phyloP scores from a whole-genome alignment of 2,113 vertebrate genomes.

The Acinonyx jubatus region DNA sequence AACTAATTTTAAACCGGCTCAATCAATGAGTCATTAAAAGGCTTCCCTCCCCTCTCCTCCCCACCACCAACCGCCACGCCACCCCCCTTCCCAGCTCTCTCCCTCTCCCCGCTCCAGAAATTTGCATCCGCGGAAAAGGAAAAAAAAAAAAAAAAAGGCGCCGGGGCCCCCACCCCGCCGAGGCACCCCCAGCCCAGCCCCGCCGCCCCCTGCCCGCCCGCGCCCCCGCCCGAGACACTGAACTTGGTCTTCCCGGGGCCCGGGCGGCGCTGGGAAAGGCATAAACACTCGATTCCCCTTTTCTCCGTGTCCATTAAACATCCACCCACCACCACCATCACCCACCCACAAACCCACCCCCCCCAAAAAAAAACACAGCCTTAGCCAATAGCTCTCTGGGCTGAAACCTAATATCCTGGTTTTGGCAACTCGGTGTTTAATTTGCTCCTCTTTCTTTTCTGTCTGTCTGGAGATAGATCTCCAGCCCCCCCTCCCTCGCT shows the following conservation, averaged over 20 bases:
- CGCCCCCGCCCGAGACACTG: conserved; percentile 69
- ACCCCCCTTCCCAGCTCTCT: conserved; percentile 79
- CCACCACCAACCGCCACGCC: conserved; percentile 81
- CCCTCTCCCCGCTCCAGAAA: conserved; percentile 80
- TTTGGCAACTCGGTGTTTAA: conserved; percentile 98
- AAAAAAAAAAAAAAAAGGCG: conserved; percentile 57
- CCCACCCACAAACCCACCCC: conserved; percentile 83
- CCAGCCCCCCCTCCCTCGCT: conserved; percentile 86
- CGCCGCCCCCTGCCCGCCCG: conserved; percentile 80
- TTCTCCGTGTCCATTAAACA: conserved; percentile 86
- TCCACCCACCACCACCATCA: conserved; percentile 82
- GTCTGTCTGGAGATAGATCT: conserved; percentile 95
- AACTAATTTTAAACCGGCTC: conserved; percentile 87
- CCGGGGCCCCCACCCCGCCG: conserved; percentile 79
- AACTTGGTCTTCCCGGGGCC: conserved; percentile 80
- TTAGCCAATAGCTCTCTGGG: conserved; percentile 89
- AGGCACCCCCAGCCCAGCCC: conserved; percentile 79
- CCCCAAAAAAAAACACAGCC: conserved; percentile 84
- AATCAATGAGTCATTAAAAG: conserved; percentile 90
- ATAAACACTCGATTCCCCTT: conserved; percentile 81
- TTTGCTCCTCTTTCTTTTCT: conserved; percentile 95
- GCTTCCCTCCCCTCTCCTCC: conserved; percentile 84
- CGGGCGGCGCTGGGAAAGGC: conserved; percentile 75
- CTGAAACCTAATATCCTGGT: conserved; percentile 99
- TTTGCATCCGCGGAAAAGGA: conserved; percentile 73